Evolutionary conservation across 53 echinoderm and acorn worm genomes (phyloP), one percentile per base, ranked within the genome.

Genomic region (Mesocentrotus franciscanus): DNA sequence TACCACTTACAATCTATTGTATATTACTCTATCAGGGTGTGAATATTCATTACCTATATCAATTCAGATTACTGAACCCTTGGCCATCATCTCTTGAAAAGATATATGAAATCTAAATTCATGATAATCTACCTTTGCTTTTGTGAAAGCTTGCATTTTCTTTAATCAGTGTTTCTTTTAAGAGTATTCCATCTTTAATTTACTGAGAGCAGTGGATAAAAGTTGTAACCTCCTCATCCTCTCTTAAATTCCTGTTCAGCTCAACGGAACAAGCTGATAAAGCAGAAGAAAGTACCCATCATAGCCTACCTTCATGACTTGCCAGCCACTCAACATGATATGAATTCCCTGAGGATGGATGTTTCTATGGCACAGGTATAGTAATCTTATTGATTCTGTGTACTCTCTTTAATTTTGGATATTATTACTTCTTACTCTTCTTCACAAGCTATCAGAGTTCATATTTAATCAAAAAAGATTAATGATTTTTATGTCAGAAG

Each of bases 291-390:
- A 76, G 92, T 99, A 6, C 92, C 97, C 7, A 97, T 98, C 26
- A 97, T 97, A 17, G 99, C 99, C 15, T 96, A 93, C 85, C 92
- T 99, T 32, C 95, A 95, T 93, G 98, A 97, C 24, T 95, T 99
- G 68, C 97, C 99, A 8, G 95, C 85, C 6, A 99, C 98, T 22
- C 96, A 98, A 91, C 99, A 99, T 95, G 97, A 99, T 94, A 89
- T 96, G 36, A 95, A 78, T 42, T 99, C 99, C 22, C 97, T 99
- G 71, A 96, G 96, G 56, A 95, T 99, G 12, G 99, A 99, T 95
- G 97, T 99, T 26, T 98, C 97, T 17, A 95, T 97, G 94, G 97
- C 95, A 59, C 95, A 95, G 97, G 99, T 99, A 93, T 85, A 95
- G 32, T 11, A 61, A n/a, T 22, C 36, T 55, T n/a, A 4, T 8